Conservation (phyloP, 2,113 vertebrate genomes). For the Myrmecobius fasciatus region DNA sequence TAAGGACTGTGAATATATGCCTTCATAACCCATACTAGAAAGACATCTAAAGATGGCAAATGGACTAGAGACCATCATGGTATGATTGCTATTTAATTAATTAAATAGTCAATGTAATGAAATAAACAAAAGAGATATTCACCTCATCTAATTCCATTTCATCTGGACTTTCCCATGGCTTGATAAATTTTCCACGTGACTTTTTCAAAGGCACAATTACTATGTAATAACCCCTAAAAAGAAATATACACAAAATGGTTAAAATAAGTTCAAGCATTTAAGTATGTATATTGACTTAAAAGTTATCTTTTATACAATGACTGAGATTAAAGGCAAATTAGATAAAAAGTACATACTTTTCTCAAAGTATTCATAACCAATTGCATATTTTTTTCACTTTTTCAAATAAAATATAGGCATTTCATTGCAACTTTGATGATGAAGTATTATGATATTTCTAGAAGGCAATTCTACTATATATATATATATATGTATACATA, state of each 20-base stretch:
- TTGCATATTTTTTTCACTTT: constrained; percentile 52
- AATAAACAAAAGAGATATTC: constrained; percentile 54
- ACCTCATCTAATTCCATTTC: constrained; percentile 99
- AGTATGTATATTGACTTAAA: not conserved
- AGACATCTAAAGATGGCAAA: constrained; percentile 37
- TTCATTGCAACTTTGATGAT: constrained; percentile 70
- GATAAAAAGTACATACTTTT: not conserved
- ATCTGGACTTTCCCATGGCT: constrained; percentile 96
- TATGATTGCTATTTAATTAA: constrained; percentile 31
- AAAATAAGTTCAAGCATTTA: constrained; percentile 45
- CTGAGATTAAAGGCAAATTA: constrained; percentile 21
- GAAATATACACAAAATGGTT: constrained; percentile 66
- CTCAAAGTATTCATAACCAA: constrained; percentile 56
- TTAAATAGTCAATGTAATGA: constrained; percentile 33
- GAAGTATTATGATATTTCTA: constrained; percentile 54
- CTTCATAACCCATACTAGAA: constrained; percentile 5
- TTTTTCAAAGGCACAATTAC: constrained; percentile 99
- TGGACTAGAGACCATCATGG: constrained; percentile 32
- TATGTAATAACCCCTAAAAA: constrained; percentile 95
- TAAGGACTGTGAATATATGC: constrained; percentile 24
- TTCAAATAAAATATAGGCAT: constrained; percentile 75
- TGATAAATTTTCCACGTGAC: constrained; percentile 96
- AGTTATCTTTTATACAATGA: constrained; percentile 23
- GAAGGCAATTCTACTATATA: constrained; percentile 20
- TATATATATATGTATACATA: too few species aligned